phyloP scores from a whole-genome alignment of 2,888 invertebrate species.

The Patella ulyssiponensis region DNA sequence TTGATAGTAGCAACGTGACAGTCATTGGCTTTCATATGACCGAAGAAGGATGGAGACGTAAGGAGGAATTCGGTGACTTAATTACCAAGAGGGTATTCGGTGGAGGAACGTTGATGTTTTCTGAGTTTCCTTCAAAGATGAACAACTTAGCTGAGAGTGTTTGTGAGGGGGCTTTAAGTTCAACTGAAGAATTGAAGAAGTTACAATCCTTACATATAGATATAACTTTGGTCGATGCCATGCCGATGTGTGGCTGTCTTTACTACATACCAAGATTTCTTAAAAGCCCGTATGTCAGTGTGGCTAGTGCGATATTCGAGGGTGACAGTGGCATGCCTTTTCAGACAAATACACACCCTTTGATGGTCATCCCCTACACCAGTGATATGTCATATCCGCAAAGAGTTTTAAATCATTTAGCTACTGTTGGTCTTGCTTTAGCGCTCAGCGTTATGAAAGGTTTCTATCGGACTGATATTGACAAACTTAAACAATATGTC shows the following conservation, averaged over 20 bases:
- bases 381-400: slow-evolving; percentile 19
- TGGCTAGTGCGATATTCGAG: background rate
- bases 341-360: slow-evolving; percentile 16
- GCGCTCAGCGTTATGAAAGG: background rate
- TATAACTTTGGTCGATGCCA: background rate
- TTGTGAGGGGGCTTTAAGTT: background rate
- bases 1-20: background rate
- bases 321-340: background rate
- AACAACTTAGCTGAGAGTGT: background rate
- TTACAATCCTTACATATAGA: background rate
- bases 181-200: background rate
- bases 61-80: background rate
- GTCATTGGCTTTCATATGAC: background rate
- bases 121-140: background rate
- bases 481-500: background rate
- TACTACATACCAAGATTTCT: background rate
- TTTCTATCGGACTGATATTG: background rate
- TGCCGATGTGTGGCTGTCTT: background rate
- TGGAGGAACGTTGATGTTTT: background rate
- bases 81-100: background rate
- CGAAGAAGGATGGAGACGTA: background rate
- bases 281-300: background rate
- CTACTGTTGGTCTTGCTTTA: background rate
- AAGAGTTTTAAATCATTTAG: slow-evolving; percentile 14
- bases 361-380: background rate